Evolutionary conservation across 1,140 invertebrate species (phyloP).

Genomic region (Chironomus striatipennis): DNA sequence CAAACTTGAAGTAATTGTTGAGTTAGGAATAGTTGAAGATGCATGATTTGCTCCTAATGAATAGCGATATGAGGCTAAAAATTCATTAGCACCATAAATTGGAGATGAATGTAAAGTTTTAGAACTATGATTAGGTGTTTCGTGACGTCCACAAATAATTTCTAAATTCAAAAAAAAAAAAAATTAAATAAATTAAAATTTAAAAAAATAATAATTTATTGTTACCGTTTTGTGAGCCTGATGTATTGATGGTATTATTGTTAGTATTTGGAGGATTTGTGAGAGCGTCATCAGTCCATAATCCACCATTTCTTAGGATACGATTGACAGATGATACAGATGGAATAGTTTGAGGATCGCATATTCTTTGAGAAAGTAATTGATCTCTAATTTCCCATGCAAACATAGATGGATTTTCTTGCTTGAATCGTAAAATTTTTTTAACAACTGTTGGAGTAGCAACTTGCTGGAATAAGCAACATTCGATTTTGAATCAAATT

Average conservation of each 20-base stretch:
- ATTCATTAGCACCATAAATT: not conserved
- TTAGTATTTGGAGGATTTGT: not conserved
- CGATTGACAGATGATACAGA: slow-evolving; percentile 92
- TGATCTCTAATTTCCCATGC: slow-evolving; percentile 89
- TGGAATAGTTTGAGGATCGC: slow-evolving; percentile 77
- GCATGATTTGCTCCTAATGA: not conserved
- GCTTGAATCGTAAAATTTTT: slow-evolving; percentile 82
- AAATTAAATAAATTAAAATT: too few relatives aligned
- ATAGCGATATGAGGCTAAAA: not conserved
- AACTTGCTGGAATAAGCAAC: slow-evolving; percentile 78
- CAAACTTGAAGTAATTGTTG: not conserved
- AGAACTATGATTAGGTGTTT: not conserved
- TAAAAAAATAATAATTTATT: too few relatives aligned
- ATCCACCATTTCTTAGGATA: slow-evolving; percentile 78
- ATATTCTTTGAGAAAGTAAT: slow-evolving; percentile 71
- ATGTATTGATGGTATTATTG: not conserved
- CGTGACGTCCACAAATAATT: not conserved
- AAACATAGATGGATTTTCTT: slow-evolving; percentile 87
- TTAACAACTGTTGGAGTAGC: slow-evolving; percentile 86
- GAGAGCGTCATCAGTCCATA: slow-evolving; percentile 52
- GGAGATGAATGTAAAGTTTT: not conserved
- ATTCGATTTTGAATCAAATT: too few relatives aligned
- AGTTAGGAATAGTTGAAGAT: not conserved
- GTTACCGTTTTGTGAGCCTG: not conserved
- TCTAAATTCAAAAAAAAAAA: too few relatives aligned